These are phyloP conservation scores for Haplochromis burtoni DNA, from an alignment of 2,113 vertebrate genomes.

Conservation along the genomic window DNA sequence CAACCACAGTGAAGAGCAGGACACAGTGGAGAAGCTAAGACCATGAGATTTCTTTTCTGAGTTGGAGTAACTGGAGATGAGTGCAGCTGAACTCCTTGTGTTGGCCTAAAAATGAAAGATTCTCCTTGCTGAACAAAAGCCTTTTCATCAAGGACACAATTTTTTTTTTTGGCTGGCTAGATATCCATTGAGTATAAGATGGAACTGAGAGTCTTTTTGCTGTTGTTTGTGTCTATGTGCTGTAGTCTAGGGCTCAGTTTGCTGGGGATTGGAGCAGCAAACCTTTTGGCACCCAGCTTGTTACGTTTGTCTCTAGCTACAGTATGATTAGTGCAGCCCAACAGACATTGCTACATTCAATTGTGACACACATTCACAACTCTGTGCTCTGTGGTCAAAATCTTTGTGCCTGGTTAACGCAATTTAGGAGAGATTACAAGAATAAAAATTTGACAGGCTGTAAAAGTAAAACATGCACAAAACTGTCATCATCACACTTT, in stretches of 20 bases:
- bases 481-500: neutral
- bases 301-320: neutral
- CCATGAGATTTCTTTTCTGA: neutral
- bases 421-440: neutral
- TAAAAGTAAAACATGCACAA: neutral
- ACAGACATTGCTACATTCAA: neutral
- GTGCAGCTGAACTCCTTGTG: neutral
- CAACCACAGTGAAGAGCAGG: neutral
- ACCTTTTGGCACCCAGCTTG: neutral
- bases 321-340: neutral
- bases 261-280: neutral
- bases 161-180: neutral
- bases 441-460: neutral
- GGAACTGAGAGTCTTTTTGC: neutral
- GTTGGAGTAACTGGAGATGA: neutral
- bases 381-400: neutral
- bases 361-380: neutral
- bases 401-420: neutral
- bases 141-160: neutral
- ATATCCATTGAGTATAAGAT: neutral
- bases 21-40: neutral
- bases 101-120: neutral
- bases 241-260: neutral
- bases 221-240: neutral
- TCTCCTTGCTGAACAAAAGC: neutral